Conservation (phyloP, 2,113 vertebrate genomes). For the Myiopsitta monachus region DNA sequence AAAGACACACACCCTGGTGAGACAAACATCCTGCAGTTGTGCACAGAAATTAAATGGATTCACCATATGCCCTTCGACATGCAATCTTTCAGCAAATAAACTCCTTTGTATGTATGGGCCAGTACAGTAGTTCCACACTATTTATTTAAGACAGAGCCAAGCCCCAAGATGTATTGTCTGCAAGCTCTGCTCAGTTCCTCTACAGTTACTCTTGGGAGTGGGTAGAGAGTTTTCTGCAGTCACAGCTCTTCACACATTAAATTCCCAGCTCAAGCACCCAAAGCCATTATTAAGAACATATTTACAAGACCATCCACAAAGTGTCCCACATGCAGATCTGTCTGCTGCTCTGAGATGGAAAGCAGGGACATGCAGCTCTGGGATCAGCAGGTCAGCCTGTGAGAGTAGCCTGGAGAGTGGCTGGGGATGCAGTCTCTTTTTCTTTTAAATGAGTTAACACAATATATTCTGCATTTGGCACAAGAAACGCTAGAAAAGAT, state of each 20-base stretch:
- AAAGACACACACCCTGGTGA: neutral
- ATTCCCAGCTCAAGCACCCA: neutral
- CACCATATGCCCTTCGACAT: neutral
- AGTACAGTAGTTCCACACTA: neutral
- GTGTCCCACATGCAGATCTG: neutral
- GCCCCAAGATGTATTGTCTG: neutral
- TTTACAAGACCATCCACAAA: neutral
- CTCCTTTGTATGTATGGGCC: neutral
- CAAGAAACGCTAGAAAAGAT: neutral
- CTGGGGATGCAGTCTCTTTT: neutral
- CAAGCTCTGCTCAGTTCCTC: neutral
- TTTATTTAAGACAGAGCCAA: slow-evolving; percentile 27
- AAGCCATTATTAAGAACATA: neutral
- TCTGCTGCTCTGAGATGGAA: neutral
- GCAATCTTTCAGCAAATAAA: neutral
- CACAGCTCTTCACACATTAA: neutral
- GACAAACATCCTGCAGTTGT: neutral
- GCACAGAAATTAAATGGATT: neutral
- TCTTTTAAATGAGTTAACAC: neutral
- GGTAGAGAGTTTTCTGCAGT: neutral
- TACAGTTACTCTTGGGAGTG: neutral
- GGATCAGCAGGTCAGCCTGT: neutral
- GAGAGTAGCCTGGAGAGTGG: neutral
- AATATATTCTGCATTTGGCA: neutral
- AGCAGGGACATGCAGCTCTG: neutral